phyloP scores from a whole-genome alignment of 2,113 vertebrate species.

The Paralichthys olivaceus region DNA sequence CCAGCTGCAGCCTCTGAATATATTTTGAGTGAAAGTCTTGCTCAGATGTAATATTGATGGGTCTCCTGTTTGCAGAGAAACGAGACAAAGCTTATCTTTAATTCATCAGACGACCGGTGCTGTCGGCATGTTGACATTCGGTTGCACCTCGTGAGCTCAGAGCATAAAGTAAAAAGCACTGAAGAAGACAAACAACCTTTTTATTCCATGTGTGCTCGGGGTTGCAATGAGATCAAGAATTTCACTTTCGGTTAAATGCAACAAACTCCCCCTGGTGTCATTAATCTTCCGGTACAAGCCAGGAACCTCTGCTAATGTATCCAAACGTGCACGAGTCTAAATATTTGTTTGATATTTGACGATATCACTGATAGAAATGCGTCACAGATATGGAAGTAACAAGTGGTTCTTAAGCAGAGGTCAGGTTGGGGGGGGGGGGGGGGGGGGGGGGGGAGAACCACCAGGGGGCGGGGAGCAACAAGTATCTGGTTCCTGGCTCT shows the following conservation, averaged over 20 bases:
- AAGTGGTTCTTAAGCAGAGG: constrained; percentile 27
- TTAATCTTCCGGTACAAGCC: neutral
- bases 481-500: constrained; percentile 54
- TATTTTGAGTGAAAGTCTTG: constrained; percentile 11
- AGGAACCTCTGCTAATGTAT: neutral
- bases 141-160: constrained; percentile 30
- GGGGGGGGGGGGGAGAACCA: constrained; percentile 26
- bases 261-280: neutral
- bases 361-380: constrained; percentile 2
- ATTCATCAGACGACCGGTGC: constrained; percentile 61
- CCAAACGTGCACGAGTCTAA: too few relatives aligned
- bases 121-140: constrained; percentile 57
- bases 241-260: neutral
- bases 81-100: constrained; percentile 59
- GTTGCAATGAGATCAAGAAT: neutral
- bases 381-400: constrained; percentile 17
- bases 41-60: constrained; percentile 59
- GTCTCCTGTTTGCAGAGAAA: constrained; percentile 39
- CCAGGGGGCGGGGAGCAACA: constrained; percentile 26
- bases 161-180: neutral
- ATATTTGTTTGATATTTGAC: neutral
- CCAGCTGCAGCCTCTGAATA: neutral
- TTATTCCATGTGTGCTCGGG: neutral
- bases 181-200: neutral
- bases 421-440: neutral